A percentile compares a stretch with the other conserved stretches of the same genome.
phyloP scores from a whole-genome alignment of 2,888 invertebrate genomes.

The Sarcophaga caerulescens region DNA sequence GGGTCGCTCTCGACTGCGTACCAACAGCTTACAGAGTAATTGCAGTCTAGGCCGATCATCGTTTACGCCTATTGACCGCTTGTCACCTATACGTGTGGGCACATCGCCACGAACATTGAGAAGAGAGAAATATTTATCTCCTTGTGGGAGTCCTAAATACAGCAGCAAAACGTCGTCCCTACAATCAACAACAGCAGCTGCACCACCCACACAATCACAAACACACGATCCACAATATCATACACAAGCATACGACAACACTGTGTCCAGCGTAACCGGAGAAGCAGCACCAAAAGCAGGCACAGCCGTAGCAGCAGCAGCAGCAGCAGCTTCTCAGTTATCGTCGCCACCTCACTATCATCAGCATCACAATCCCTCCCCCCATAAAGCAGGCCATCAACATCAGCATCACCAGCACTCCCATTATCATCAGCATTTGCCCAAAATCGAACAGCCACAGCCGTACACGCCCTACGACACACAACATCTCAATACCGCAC shows the following conservation, averaged over 20 bases:
- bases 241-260: slow-evolving; percentile 58
- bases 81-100: slow-evolving; percentile 54
- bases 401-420: slow-evolving; percentile 43
- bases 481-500: not conserved
- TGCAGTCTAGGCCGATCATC: slow-evolving; percentile 56
- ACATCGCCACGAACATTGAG: slow-evolving; percentile 55
- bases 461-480: slow-evolving; percentile 64
- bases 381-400: slow-evolving; percentile 33
- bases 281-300: slow-evolving; percentile 24
- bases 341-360: slow-evolving; percentile 62
- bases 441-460: slow-evolving; percentile 55
- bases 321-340: slow-evolving; percentile 60
- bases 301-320: slow-evolving; percentile 64
- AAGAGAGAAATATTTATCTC: slow-evolving; percentile 66
- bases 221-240: slow-evolving; percentile 61
- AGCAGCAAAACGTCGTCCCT: slow-evolving; percentile 66
- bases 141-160: slow-evolving; percentile 66
- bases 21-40: slow-evolving; percentile 63
- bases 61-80: slow-evolving; percentile 51
- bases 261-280: slow-evolving; percentile 34
- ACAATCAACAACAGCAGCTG: slow-evolving; percentile 33
- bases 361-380: slow-evolving; percentile 42
- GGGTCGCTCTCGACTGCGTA: slow-evolving; percentile 56
- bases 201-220: too few species aligned
- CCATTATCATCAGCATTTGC: slow-evolving; percentile 38